Conservation (phyloP, 2,113 vertebrate genomes). For the Trematomus loennbergii region DNA sequence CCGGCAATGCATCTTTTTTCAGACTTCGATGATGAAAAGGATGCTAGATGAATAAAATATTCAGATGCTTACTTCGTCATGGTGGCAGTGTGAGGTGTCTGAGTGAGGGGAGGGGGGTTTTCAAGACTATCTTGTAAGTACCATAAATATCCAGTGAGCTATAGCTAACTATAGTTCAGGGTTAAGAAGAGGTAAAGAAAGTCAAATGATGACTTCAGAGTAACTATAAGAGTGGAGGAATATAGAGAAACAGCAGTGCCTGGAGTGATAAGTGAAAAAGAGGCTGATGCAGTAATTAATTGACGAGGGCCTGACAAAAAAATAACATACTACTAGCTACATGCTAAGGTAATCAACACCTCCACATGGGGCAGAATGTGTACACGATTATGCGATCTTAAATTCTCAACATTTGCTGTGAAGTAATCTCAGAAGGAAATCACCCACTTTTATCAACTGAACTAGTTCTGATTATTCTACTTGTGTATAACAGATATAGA, state of each 20-base stretch:
- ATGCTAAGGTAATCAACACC: conserved; percentile 54
- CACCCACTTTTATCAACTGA: conserved; percentile 1
- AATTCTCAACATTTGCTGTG: conserved; percentile 27
- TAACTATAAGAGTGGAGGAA: conserved; percentile 28
- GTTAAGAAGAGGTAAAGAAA: conserved; percentile 32
- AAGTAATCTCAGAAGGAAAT: conserved; percentile 17
- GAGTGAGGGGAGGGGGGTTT: background rate
- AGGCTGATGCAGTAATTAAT: too few relatives aligned
- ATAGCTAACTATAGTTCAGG: conserved; percentile 46
- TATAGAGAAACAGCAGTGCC: conserved; percentile 2
- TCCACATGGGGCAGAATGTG: conserved; percentile 3
- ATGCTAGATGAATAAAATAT: conserved; percentile 69
- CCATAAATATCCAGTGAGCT: conserved; percentile 58
- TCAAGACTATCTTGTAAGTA: conserved; percentile 29
- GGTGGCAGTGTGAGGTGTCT: background rate
- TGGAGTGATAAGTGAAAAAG: conserved; percentile 24
- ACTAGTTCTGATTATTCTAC: background rate
- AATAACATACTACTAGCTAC: conserved; percentile 23
- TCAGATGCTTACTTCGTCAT: conserved; percentile 63
- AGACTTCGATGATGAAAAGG: conserved; percentile 63
- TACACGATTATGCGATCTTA: conserved; percentile 1
- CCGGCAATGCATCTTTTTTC: conserved; percentile 33
- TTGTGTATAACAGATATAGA: background rate
- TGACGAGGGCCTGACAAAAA: conserved; percentile 15
- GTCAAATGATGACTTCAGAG: conserved; percentile 40